These are phyloP conservation scores for Brachypalpus laphriformis DNA, from an alignment of 2,888 invertebrate species.

Conservation along the genomic window DNA sequence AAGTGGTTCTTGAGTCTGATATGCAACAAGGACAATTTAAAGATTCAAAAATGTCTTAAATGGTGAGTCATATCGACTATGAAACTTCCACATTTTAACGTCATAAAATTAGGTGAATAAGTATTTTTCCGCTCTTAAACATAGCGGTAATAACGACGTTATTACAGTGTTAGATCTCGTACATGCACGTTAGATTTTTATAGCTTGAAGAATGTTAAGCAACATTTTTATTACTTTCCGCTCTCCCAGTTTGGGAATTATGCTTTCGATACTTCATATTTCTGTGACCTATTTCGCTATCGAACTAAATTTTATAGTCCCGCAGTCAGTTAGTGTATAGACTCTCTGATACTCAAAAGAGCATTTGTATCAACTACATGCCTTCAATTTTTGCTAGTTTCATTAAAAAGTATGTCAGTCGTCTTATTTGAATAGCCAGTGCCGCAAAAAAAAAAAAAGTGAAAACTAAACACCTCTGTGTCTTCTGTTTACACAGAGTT, in stretches of 20 bases:
- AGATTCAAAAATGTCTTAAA: no score
- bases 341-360: not conserved
- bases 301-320: not conserved
- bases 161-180: no score
- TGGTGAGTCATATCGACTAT: no score
- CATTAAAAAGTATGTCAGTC: not conserved
- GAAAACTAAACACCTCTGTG: conserved; percentile 18
- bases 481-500: conserved; percentile 11
- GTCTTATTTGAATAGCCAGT: not conserved
- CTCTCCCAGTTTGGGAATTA: not conserved
- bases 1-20: no score
- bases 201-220: not conserved
- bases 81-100: no score
- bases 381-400: not conserved
- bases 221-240: not conserved
- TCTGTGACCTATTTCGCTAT: not conserved
- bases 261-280: not conserved
- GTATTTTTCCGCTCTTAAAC: no score
- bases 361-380: not conserved
- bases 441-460: conserved; percentile 10
- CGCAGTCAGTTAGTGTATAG: not conserved
- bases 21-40: no score
- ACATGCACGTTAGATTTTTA: no score
- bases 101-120: no score
- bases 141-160: no score